phyloP scores from a whole-genome alignment of 2,797 vertebrate genomes.

The Fistularia tabacaria region DNA sequence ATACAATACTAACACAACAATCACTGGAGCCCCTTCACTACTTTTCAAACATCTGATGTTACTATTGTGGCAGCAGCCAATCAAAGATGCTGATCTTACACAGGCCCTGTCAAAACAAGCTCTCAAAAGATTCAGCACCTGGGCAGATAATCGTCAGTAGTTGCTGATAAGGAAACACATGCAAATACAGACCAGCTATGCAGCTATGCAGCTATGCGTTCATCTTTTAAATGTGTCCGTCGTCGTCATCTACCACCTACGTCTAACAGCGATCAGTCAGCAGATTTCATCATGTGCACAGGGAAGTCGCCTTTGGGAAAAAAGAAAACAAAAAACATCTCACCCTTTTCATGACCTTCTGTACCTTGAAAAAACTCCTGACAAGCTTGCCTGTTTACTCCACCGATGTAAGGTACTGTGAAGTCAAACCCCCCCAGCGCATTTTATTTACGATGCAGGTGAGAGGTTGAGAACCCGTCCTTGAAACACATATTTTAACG shows the following conservation, averaged over 20 bases:
- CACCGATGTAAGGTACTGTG: too few relatives aligned
- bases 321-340: background rate
- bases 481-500: too few relatives aligned
- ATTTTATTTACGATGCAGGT: too few relatives aligned
- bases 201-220: constrained; percentile 2
- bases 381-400: too few relatives aligned
- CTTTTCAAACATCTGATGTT: constrained; percentile 9
- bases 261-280: constrained; percentile 4
- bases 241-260: background rate
- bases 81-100: too few relatives aligned
- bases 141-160: background rate
- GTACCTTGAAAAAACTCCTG: background rate
- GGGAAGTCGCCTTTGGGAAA: background rate
- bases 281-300: constrained; percentile 11
- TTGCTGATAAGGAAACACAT: constrained; percentile 19
- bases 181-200: constrained; percentile 20
- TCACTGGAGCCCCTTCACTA: too few relatives aligned
- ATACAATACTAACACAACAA: too few relatives aligned
- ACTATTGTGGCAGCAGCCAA: too few relatives aligned
- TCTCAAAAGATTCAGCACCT: background rate
- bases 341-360: background rate
- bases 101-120: too few relatives aligned
- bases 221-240: constrained; percentile 1
- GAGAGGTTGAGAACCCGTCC: too few relatives aligned
- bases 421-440: too few relatives aligned